Evolutionary conservation across 2,888 invertebrate genomes (phyloP), one percentile per base, ranked within the genome.

Genomic region (Chaitophorus viminalis): DNA sequence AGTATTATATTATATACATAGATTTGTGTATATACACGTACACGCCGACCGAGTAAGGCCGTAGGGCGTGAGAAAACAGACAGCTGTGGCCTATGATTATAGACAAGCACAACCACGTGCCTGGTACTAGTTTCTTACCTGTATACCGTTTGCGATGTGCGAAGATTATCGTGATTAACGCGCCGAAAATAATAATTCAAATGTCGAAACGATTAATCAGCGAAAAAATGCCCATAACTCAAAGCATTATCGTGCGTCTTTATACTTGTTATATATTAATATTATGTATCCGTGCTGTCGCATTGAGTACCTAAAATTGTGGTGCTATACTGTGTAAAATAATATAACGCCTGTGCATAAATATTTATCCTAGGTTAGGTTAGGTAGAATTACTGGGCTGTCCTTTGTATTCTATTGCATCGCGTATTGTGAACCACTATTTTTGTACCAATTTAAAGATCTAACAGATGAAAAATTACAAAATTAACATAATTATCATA

Each of bases 151-250:
- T 39, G 75, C 46, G 29, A 87, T 70, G 86, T 31, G 86, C 60
- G 29, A 87, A 87, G 79, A 87, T 79, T 74, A 25, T 72, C 78
- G 70, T 78, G 86, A 86, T 86, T 78, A 86, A 86, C 86, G 86
- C 78, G 83, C 83, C 21, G 9, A 36, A 72, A 54, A 25, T 29
- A 68, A 60, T 6, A 25, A 25, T 11, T 18, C 60, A 21, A 11
- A 68, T 17, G n/a, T n/a, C 17, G 11, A 31, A 82, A 52, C n/a
- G 52, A 72, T 82, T 72, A 82, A 74, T 11, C 25, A 31, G 31
- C 29, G 65, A 18, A 25, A 60, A 21, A 0, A 46, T 46, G 14
- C 14, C 11, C 25, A 25, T 60, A 60, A 68, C 68, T 3, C 68
- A 29, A 68, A 29, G n/a, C 68, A n/a, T 29, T n/a, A n/a, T 25